A percentile compares a stretch with the other conserved stretches of the same genome.
These are phyloP conservation scores for Germaria angustata DNA, from an alignment of 2,888 invertebrate species.

Conservation along the genomic window DNA sequence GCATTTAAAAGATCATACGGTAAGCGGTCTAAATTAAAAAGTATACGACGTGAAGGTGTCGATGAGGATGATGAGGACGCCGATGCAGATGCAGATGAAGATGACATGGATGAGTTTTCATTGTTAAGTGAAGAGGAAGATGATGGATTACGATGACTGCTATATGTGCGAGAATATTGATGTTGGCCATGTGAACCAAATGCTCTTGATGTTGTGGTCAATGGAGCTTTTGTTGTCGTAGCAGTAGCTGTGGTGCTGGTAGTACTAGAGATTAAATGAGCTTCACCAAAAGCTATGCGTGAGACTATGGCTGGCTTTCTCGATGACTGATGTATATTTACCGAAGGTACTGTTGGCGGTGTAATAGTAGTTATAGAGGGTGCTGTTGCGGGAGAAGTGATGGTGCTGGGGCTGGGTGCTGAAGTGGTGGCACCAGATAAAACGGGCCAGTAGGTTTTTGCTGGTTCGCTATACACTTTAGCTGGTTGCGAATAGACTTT, in stretches of 20 bases:
- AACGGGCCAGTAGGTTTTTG: conserved; percentile 81
- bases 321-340: conserved; percentile 72
- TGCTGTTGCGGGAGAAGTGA: conserved; percentile 57
- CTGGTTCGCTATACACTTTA: conserved; percentile 81
- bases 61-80: conserved; percentile 65
- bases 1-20: conserved; percentile 80
- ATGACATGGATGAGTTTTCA: conserved; percentile 59
- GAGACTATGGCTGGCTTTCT: conserved; percentile 77
- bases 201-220: conserved; percentile 56
- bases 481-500: conserved; percentile 82
- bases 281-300: conserved; percentile 77
- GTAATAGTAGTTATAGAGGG: conserved; percentile 18
- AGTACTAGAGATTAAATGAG: conserved; percentile 68
- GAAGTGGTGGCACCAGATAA: conserved; percentile 66
- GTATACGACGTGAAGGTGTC: conserved; percentile 74
- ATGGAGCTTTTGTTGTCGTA: conserved; percentile 29
- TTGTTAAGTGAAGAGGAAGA: conserved; percentile 53
- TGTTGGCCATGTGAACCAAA: conserved; percentile 63
- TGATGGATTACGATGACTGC: conserved; percentile 69
- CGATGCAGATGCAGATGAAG: conserved; percentile 69
- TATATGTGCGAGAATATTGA: conserved; percentile 53
- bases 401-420: conserved; percentile 58
- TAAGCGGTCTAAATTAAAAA: conserved; percentile 79
- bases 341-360: neutral
- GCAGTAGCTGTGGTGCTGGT: conserved; percentile 45